A percentile compares a stretch with the other conserved stretches of the same genome.
Evolutionary conservation across 2,888 invertebrate genomes (phyloP).

Genomic region (Tanypteryx hageni): DNA sequence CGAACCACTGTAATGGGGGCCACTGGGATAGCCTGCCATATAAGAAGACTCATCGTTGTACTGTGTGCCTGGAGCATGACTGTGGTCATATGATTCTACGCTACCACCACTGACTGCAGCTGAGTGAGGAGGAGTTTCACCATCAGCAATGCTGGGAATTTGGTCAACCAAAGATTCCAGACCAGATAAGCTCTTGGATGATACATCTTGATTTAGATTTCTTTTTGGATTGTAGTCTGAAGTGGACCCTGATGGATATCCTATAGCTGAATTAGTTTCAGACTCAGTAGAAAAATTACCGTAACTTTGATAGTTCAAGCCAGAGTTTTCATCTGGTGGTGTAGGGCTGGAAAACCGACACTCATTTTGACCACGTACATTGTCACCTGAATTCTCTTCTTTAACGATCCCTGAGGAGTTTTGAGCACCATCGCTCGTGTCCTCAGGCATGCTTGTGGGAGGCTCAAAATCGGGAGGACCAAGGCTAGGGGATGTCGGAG

Average conservation of each 20-base stretch:
- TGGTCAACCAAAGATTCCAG: conserved; percentile 93
- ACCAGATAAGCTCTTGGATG: conserved; percentile 91
- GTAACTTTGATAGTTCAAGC: conserved; percentile 71
- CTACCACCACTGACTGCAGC: conserved; percentile 69
- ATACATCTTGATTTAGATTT: conserved; percentile 81
- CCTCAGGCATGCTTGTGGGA: conserved; percentile 79
- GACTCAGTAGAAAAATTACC: conserved; percentile 71
- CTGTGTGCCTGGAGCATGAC: conserved; percentile 68
- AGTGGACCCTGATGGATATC: conserved; percentile 69
- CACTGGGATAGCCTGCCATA: conserved; percentile 69
- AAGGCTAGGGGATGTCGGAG: conserved; percentile 82
- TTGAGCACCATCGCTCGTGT: conserved; percentile 68
- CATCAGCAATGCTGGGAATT: conserved; percentile 91
- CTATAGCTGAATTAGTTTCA: conserved; percentile 69
- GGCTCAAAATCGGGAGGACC: conserved; percentile 86
- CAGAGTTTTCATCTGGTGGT: conserved; percentile 70
- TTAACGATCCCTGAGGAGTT: conserved; percentile 69
- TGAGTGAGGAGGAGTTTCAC: conserved; percentile 74
- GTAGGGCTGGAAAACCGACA: conserved; percentile 78
- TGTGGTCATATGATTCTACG: conserved; percentile 70
- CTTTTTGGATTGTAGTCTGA: conserved; percentile 68
- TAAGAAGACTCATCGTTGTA: conserved; percentile 71
- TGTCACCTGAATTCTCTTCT: conserved; percentile 73
- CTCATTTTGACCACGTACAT: conserved; percentile 70
- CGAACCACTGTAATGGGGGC: conserved; percentile 70